Percentiles rank a stretch among this genome's conserved stretches.
Conservation (phyloP, 2,113 vertebrate species). For the Polypterus bichir region DNA sequence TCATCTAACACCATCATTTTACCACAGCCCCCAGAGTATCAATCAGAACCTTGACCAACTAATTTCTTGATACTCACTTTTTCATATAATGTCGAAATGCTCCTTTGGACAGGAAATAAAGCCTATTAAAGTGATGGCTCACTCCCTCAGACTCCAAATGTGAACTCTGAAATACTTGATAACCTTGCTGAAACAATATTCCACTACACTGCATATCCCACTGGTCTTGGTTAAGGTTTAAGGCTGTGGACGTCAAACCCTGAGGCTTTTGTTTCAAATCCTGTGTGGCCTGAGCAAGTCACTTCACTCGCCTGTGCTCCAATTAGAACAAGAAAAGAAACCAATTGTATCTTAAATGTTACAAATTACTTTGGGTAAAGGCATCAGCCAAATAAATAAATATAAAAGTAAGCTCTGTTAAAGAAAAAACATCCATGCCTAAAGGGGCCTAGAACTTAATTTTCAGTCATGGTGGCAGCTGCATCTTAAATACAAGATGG, state of each 20-base stretch:
- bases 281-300: too few species aligned
- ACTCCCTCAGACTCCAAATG: slow-evolving; percentile 17
- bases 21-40: slow-evolving; percentile 9
- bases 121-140: slow-evolving; percentile 19
- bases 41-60: slow-evolving; percentile 13
- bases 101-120: slow-evolving; percentile 16
- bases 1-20: slow-evolving; percentile 17
- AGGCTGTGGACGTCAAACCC: too few species aligned
- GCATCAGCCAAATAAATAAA: slow-evolving; percentile 1
- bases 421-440: slow-evolving; percentile 17
- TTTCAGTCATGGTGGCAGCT: slow-evolving; percentile 22
- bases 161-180: slow-evolving; percentile 21
- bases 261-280: too few species aligned
- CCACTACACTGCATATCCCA: slow-evolving; percentile 16
- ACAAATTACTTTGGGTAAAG: too few species aligned
- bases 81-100: slow-evolving; percentile 19
- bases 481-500: slow-evolving; percentile 24
- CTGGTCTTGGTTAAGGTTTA: not conserved
- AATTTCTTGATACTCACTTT: slow-evolving; percentile 1
- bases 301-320: too few species aligned
- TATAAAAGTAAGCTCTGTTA: slow-evolving; percentile 15
- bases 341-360: too few species aligned
- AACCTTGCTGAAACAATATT: slow-evolving; percentile 21
- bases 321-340: too few species aligned
- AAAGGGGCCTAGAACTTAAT: slow-evolving; percentile 16